Evolutionary conservation across 1,140 invertebrate genomes (phyloP).

Genomic region (Globodera ellingtonae): DNA sequence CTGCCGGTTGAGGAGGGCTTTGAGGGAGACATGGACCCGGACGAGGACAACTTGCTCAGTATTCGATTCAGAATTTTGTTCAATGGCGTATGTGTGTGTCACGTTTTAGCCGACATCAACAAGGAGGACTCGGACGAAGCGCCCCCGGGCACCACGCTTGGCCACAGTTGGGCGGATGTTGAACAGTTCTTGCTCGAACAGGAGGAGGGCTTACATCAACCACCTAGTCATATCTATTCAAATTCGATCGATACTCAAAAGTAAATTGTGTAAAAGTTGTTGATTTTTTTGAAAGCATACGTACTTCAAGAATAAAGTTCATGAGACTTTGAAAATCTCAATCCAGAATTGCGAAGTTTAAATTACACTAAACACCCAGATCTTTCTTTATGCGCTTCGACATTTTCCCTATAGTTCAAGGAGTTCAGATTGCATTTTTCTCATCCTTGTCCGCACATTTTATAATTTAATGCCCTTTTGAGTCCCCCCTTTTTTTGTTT

Average conservation of each 20-base stretch:
- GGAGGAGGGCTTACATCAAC: slow-evolving; percentile 2
- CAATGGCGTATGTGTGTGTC: background rate
- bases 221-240: slow-evolving; percentile 3
- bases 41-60: slow-evolving; percentile 41
- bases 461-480: no score
- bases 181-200: slow-evolving; percentile 41
- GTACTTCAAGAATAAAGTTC: no score
- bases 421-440: no score
- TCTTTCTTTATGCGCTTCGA: no score
- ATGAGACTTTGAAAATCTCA: no score
- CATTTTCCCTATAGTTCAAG: no score
- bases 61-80: background rate
- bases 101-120: slow-evolving; percentile 30
- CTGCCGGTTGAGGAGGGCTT: slow-evolving; percentile 41
- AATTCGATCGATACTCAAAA: slow-evolving; percentile 1
- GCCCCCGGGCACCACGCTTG: slow-evolving; percentile 24
- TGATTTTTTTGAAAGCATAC: no score
- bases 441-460: no score
- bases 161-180: slow-evolving; percentile 48
- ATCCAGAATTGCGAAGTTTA: no score
- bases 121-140: slow-evolving; percentile 39
- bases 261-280: background rate
- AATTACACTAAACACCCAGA: no score
- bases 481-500: no score
- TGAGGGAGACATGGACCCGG: slow-evolving; percentile 36